Conservation (phyloP, 1,140 invertebrate species). For the Zaprionus taronus region DNA sequence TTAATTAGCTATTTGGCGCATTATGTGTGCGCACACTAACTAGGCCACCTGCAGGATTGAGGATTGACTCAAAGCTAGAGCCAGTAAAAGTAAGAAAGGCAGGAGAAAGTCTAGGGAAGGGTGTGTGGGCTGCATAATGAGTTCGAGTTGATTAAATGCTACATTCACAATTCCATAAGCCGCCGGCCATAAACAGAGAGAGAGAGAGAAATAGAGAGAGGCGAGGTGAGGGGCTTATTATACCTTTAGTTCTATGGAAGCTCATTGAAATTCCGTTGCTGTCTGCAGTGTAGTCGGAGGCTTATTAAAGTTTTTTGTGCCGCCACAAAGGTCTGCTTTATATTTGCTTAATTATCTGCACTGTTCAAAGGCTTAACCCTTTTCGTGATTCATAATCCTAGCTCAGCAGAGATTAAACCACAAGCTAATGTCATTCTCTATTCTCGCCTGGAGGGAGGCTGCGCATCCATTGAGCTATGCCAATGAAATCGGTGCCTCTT, state of each 20-base stretch:
- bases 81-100: neutral
- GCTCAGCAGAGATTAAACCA: neutral
- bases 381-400: neutral
- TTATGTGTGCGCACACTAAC: slow-evolving; percentile 57
- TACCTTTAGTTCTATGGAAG: neutral
- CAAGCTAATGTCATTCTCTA: no score
- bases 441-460: no score
- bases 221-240: neutral
- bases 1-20: slow-evolving; percentile 75
- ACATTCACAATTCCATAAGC: slow-evolving; percentile 18
- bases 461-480: no score
- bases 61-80: slow-evolving; percentile 46
- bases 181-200: neutral
- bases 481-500: slow-evolving; percentile 17
- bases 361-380: neutral
- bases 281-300: neutral
- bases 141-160: slow-evolving; percentile 34
- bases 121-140: slow-evolving; percentile 19
- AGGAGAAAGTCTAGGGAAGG: no score
- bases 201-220: neutral
- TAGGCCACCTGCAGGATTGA: slow-evolving; percentile 54
- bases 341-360: neutral
- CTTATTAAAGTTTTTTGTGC: neutral
- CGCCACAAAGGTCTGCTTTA: neutral
- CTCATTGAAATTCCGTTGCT: neutral